A percentile compares a stretch with the other conserved stretches of the same genome.
These are phyloP conservation scores for Ceryle rudis DNA, from an alignment of 2,797 vertebrate species.

Conservation along the genomic window DNA sequence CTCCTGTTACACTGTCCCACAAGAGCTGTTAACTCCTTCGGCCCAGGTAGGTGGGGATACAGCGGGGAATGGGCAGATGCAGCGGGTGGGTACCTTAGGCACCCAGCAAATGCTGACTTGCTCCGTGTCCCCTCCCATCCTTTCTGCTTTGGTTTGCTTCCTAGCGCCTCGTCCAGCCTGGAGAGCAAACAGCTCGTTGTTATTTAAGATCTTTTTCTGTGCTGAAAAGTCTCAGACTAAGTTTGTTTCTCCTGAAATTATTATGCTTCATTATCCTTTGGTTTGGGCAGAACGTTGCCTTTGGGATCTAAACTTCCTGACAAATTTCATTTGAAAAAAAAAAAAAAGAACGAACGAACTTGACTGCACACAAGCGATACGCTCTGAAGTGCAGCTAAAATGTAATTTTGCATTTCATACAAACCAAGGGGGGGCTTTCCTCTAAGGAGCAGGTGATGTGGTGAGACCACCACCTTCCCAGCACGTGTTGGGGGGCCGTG, in stretches of 20 bases:
- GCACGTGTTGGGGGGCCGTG: fast-evolving
- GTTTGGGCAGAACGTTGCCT: neutral
- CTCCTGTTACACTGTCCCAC: conserved; percentile 40
- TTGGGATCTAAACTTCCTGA: neutral
- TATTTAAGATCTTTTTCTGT: neutral
- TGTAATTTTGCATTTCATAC: fast-evolving
- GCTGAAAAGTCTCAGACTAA: neutral
- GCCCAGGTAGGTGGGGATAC: neutral
- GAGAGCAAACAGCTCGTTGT: fast-evolving
- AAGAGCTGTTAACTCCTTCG: conserved; percentile 54
- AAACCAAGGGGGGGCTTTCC: neutral
- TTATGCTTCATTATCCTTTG: neutral
- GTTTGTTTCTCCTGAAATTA: neutral
- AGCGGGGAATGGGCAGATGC: neutral
- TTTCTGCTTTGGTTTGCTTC: neutral
- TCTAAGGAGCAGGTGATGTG: fast-evolving
- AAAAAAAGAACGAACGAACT: neutral
- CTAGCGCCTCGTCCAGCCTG: neutral
- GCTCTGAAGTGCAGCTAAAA: neutral
- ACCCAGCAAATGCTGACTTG: fast-evolving
- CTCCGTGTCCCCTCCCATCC: neutral
- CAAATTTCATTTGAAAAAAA: neutral
- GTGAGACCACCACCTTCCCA: fast-evolving
- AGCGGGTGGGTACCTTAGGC: fast-evolving
- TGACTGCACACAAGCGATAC: fast-evolving